Percentiles rank a stretch among this genome's conserved stretches.
phyloP scores from a whole-genome alignment of 92 coral and sea anemone species.

The Phymanthus crucifer region DNA sequence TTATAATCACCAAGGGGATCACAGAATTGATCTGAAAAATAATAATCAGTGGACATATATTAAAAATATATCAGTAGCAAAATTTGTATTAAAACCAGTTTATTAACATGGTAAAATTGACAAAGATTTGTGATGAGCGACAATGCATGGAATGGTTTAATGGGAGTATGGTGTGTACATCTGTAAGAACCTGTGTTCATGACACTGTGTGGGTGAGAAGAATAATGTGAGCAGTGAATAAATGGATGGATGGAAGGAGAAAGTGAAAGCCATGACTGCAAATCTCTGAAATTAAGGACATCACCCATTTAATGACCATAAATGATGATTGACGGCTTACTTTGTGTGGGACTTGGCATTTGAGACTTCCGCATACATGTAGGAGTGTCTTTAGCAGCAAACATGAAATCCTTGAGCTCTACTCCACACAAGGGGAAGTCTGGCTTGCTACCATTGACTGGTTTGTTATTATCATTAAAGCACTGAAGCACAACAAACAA shows the following conservation, averaged over 20 bases:
- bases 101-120: too few relatives aligned
- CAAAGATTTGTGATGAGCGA: too few relatives aligned
- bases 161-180: too few relatives aligned
- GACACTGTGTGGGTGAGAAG: too few relatives aligned
- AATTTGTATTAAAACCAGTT: too few relatives aligned
- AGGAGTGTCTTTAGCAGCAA: constrained; percentile 97
- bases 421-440: constrained; percentile 96
- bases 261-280: too few relatives aligned
- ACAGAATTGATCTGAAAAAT: constrained; percentile 66
- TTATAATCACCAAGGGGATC: constrained; percentile 88
- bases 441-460: constrained; percentile 60
- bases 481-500: constrained; percentile 55
- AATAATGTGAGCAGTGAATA: too few relatives aligned
- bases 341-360: constrained; percentile 57
- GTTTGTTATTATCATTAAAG: constrained; percentile 68
- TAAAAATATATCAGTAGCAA: too few relatives aligned
- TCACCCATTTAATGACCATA: neutral
- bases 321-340: constrained; percentile 43
- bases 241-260: too few relatives aligned
- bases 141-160: too few relatives aligned
- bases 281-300: too few relatives aligned
- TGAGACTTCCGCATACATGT: constrained; percentile 90
- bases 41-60: neutral
- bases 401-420: constrained; percentile 93
- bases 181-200: too few relatives aligned